Percentiles rank a stretch among this genome's conserved stretches.
phyloP scores from a whole-genome alignment of 2,797 vertebrate genomes.

The Buphagus erythrorhynchus region DNA sequence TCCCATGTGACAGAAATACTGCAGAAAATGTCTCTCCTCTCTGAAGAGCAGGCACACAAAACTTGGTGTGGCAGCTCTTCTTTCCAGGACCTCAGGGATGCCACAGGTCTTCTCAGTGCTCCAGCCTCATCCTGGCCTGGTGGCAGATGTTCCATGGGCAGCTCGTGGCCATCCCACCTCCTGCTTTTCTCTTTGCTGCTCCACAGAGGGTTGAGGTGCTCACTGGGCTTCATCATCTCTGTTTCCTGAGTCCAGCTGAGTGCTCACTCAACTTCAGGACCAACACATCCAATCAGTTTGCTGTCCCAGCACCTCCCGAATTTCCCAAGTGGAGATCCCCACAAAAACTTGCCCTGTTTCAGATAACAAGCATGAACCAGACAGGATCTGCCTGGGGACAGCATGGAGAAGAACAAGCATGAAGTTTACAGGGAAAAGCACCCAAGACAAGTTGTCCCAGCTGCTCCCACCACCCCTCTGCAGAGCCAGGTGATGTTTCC shows the following conservation, averaged over 20 bases:
- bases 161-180: neutral
- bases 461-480: neutral
- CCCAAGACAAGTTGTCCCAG: neutral
- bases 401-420: accelerated
- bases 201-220: neutral
- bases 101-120: neutral
- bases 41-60: neutral
- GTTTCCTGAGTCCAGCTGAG: neutral
- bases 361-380: accelerated
- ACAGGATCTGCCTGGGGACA: neutral
- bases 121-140: neutral
- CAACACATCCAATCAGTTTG: neutral
- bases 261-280: neutral
- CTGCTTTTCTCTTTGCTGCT: neutral
- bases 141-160: neutral
- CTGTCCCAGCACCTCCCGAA: neutral
- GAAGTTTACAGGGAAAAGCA: neutral
- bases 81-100: neutral
- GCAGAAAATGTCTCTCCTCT: neutral
- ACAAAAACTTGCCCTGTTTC: neutral
- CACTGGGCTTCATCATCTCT: neutral
- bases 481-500: neutral
- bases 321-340: neutral
- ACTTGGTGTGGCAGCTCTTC: neutral
- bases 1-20: neutral